A percentile compares a stretch with the other conserved stretches of the same genome.
Evolutionary conservation across 2,888 invertebrate species (phyloP).

Genomic region (Drosophila phalerata): DNA sequence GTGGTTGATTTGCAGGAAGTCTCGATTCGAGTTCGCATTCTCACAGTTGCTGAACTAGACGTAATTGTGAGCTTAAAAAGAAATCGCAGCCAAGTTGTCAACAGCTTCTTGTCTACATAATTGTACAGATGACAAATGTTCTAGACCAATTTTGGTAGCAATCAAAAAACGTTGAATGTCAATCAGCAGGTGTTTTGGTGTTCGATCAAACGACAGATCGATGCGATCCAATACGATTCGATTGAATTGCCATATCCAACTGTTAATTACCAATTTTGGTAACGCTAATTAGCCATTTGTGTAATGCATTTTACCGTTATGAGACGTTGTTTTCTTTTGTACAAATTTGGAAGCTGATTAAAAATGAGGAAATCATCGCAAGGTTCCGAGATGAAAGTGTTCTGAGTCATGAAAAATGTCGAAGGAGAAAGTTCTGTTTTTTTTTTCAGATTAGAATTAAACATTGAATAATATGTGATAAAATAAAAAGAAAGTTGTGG

Average conservation of each 20-base stretch:
- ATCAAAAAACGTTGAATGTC: slow-evolving; percentile 58
- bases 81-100: slow-evolving; percentile 45
- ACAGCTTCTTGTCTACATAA: slow-evolving; percentile 42
- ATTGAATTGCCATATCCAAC: slow-evolving; percentile 50
- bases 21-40: neutral
- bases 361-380: slow-evolving; percentile 46
- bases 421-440: slow-evolving; percentile 15
- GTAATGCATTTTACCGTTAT: slow-evolving; percentile 59
- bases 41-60: neutral
- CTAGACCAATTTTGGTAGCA: slow-evolving; percentile 51
- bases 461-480: neutral
- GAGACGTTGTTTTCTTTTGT: slow-evolving; percentile 7
- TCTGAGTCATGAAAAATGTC: slow-evolving; percentile 42
- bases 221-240: slow-evolving; percentile 4
- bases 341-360: slow-evolving; percentile 34
- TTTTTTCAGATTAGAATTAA: slow-evolving; percentile 2
- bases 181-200: slow-evolving; percentile 57
- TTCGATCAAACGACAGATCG: slow-evolving; percentile 41
- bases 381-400: slow-evolving; percentile 22
- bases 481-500: neutral
- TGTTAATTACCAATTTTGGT: slow-evolving; percentile 74
- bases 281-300: slow-evolving; percentile 70
- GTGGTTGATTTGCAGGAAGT: slow-evolving; percentile 38
- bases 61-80: slow-evolving; percentile 20
- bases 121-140: slow-evolving; percentile 38